Conservation (phyloP, 2,797 vertebrate species). For the Paedocypris micromegethes region DNA sequence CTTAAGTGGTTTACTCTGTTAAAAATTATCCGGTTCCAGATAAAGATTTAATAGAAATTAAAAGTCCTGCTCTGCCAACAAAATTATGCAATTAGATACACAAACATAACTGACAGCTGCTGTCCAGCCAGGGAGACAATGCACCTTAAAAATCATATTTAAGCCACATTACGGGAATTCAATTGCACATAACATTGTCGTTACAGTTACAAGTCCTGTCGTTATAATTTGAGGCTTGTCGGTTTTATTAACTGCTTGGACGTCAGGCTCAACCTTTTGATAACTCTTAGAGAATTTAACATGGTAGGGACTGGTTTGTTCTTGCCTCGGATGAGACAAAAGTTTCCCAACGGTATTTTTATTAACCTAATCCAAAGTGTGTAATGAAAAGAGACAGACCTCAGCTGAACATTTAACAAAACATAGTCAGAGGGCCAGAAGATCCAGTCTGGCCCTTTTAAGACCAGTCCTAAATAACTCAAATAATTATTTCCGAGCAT, state of each 20-base stretch:
- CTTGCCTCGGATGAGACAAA: conserved; percentile 41
- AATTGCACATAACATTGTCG: too few relatives aligned
- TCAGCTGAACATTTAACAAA: conserved; percentile 33
- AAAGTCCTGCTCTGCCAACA: neutral
- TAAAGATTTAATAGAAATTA: neutral
- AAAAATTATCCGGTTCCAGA: conserved; percentile 8
- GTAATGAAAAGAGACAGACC: conserved; percentile 31
- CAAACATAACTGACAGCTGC: neutral
- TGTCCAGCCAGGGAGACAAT: too few relatives aligned
- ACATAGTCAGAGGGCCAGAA: conserved; percentile 15
- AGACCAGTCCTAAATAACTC: conserved; percentile 4
- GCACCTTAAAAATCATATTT: too few relatives aligned
- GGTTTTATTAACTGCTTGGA: too few relatives aligned
- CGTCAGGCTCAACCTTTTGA: too few relatives aligned
- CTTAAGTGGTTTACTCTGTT: conserved; percentile 2
- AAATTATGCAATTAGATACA: conserved; percentile 6
- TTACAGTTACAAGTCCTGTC: too few relatives aligned
- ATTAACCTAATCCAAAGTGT: conserved; percentile 18
- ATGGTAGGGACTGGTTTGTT: conserved; percentile 63
- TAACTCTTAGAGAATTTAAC: conserved; percentile 6
- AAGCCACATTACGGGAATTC: too few relatives aligned
- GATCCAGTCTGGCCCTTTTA: conserved; percentile 19
- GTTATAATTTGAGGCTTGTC: too few relatives aligned
- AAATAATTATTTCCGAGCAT: conserved; percentile 10
- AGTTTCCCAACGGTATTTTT: conserved; percentile 22